Evolutionary conservation across 2,797 vertebrate species (phyloP).

Genomic region (Knipowitschia caucasica): DNA sequence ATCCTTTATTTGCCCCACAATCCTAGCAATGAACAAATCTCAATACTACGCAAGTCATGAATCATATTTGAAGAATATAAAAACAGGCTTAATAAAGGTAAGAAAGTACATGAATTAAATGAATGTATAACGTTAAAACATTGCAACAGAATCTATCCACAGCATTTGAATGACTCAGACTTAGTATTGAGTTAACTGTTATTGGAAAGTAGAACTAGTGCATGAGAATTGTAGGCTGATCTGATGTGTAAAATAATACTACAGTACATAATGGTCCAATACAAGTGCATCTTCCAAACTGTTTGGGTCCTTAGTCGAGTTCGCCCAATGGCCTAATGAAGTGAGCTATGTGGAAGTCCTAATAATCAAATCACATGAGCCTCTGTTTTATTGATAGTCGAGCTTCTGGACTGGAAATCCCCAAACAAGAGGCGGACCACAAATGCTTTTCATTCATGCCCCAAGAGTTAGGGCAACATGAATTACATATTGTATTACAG

Average conservation of each 20-base stretch:
- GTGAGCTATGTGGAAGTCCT: constrained; percentile 20
- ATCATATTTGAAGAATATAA: too few species aligned
- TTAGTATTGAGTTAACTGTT: too few species aligned
- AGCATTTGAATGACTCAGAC: too few species aligned
- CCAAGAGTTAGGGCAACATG: constrained; percentile 31
- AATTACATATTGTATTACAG: constrained; percentile 26
- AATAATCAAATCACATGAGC: constrained; percentile 53
- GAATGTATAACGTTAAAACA: too few species aligned
- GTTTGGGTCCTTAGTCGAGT: neutral
- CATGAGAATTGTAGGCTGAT: neutral
- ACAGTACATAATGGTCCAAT: neutral
- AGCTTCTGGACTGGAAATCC: constrained; percentile 53
- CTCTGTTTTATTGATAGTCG: constrained; percentile 37
- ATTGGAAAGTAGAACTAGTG: neutral
- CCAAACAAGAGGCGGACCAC: constrained; percentile 32
- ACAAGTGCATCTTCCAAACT: neutral
- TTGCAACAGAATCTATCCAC: too few species aligned
- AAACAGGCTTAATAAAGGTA: too few species aligned
- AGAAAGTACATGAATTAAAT: too few species aligned
- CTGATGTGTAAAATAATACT: neutral
- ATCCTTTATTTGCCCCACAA: too few species aligned
- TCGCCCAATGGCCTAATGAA: constrained; percentile 18
- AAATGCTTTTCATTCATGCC: constrained; percentile 23
- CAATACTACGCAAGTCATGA: too few species aligned
- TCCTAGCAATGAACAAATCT: too few species aligned